phyloP scores from a whole-genome alignment of 2,797 vertebrate species.

The Phaenicophaeus curvirostris region DNA sequence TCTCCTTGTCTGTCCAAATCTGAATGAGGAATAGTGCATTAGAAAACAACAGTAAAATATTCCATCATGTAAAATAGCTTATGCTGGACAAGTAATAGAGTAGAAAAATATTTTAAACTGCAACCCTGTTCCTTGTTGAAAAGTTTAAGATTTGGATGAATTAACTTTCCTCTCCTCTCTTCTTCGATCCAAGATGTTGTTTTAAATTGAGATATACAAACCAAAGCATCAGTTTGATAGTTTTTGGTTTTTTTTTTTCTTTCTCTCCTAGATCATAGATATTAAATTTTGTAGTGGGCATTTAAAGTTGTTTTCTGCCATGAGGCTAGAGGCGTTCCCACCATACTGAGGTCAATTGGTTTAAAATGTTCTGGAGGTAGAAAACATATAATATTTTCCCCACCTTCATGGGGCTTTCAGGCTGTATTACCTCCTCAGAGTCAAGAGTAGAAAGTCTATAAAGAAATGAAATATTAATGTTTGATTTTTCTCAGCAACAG shows the following conservation, averaged over 20 bases:
- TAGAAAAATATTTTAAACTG: not conserved
- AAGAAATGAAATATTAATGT: conserved; percentile 80
- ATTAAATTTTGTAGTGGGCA: conserved; percentile 25
- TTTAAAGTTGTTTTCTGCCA: conserved; percentile 32
- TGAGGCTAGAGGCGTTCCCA: conserved; percentile 24
- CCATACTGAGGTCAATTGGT: conserved; percentile 51
- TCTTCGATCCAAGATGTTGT: not conserved
- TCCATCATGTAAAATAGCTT: not conserved
- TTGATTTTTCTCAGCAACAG: conserved; percentile 63
- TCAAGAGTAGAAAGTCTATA: conserved; percentile 61
- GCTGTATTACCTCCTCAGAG: conserved; percentile 57
- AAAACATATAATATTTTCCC: conserved; percentile 36
- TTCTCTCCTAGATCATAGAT: not conserved
- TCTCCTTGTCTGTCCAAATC: not conserved
- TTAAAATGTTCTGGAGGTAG: conserved; percentile 52
- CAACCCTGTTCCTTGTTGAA: not conserved
- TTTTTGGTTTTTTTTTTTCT: not conserved
- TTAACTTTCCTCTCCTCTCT: not conserved
- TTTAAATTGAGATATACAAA: not conserved
- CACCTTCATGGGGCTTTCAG: conserved; percentile 58
- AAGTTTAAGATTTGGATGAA: not conserved
- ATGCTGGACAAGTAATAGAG: not conserved
- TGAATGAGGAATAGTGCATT: not conserved
- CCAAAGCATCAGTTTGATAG: not conserved
- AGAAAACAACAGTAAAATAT: not conserved